Percentiles rank a stretch among this genome's conserved stretches.
These are phyloP conservation scores for Zeus faber DNA, from an alignment of 2,113 vertebrate species.

Conservation along the genomic window DNA sequence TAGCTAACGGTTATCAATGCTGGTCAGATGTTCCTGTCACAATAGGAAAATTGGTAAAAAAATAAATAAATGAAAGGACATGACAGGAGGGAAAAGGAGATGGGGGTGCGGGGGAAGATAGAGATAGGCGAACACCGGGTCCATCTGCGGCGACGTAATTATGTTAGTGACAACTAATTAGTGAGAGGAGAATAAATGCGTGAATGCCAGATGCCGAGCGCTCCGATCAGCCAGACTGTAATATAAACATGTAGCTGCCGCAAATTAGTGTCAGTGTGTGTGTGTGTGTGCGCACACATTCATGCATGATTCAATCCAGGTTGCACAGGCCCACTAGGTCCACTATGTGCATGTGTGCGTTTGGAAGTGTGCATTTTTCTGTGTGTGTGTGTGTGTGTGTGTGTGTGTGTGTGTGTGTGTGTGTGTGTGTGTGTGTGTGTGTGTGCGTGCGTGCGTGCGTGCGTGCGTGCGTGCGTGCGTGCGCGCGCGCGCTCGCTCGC, in stretches of 20 bases:
- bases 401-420: background rate
- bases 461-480: background rate
- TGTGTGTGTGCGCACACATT: background rate
- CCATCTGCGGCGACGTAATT: constrained; percentile 60
- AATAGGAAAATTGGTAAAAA: no score
- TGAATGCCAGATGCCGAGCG: constrained; percentile 59
- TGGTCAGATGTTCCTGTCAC: no score
- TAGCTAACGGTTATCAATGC: no score
- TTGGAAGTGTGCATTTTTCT: no score
- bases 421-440: background rate
- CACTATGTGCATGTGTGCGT: no score
- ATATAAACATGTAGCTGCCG: constrained; percentile 38
- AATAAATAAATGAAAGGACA: background rate
- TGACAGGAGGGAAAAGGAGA: background rate
- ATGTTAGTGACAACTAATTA: constrained; percentile 57
- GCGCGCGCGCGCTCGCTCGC: no score
- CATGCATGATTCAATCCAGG: no score
- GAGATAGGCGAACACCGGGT: constrained; percentile 33
- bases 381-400: constrained; percentile 8
- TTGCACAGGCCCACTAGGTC: no score
- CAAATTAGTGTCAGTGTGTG: constrained; percentile 23
- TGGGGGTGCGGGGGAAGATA: constrained; percentile 34
- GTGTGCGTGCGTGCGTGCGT: background rate
- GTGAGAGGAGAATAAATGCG: constrained; percentile 37
- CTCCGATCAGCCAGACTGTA: constrained; percentile 52